Percentiles rank a stretch among this genome's conserved stretches.
Conservation (phyloP, 2,888 invertebrate genomes). For the Aleiodes leptofemur region DNA sequence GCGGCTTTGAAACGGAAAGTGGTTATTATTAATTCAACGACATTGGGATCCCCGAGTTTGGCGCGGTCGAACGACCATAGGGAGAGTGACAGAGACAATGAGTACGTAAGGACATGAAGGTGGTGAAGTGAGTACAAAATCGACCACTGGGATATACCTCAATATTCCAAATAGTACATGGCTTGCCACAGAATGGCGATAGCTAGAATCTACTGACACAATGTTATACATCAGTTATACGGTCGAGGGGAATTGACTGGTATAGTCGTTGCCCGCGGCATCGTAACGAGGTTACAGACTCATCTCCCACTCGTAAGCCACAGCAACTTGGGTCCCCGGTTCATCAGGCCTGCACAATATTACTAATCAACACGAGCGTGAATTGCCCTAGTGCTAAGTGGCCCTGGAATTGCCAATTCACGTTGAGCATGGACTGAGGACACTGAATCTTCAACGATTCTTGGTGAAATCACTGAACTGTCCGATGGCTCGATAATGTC, state of each 20-base stretch:
- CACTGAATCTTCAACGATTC: slow-evolving; percentile 24
- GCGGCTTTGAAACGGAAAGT: slow-evolving; percentile 54
- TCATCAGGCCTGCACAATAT: slow-evolving; percentile 73
- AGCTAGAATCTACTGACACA: slow-evolving; percentile 1
- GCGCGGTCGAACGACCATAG: slow-evolving; percentile 37
- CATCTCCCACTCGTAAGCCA: slow-evolving; percentile 70
- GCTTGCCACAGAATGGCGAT: neutral
- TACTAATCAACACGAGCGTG: slow-evolving; percentile 70
- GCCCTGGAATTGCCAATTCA: slow-evolving; percentile 71
- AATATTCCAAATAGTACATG: neutral
- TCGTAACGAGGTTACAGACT: slow-evolving; percentile 72
- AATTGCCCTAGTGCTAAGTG: slow-evolving; percentile 70
- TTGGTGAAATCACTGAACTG: neutral
- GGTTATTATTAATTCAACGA: slow-evolving; percentile 69
- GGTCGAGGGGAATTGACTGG: slow-evolving; percentile 28
- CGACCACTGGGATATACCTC: neutral
- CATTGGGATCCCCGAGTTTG: slow-evolving; percentile 58
- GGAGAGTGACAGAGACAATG: slow-evolving; percentile 22
- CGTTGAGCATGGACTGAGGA: slow-evolving; percentile 49
- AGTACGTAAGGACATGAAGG: neutral
- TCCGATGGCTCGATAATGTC: neutral
- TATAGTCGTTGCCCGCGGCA: slow-evolving; percentile 62
- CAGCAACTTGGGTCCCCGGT: slow-evolving; percentile 67
- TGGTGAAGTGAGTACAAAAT: neutral
- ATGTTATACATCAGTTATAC: slow-evolving; percentile 32